phyloP scores from a whole-genome alignment of 1,140 invertebrate species.

The Paralvinella palmiformis region DNA sequence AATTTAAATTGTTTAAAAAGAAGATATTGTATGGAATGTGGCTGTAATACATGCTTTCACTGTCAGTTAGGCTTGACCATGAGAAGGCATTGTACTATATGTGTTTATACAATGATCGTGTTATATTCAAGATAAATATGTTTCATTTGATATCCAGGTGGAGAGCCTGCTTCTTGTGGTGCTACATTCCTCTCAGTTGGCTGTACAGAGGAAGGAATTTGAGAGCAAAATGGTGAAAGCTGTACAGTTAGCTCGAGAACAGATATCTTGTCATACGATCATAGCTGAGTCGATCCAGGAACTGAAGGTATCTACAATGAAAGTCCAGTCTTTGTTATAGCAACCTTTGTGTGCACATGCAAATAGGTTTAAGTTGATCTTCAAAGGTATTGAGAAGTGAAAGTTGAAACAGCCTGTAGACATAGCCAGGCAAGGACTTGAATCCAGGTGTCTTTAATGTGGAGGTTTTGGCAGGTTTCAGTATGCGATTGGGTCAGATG shows the following conservation, averaged over 20 bases:
- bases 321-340: background rate
- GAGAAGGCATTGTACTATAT: too few species aligned
- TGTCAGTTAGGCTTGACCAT: too few species aligned
- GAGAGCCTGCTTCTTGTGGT: conserved; percentile 52
- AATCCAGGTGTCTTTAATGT: too few species aligned
- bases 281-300: conserved; percentile 59
- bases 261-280: conserved; percentile 54
- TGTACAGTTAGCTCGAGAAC: conserved; percentile 48
- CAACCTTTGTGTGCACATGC: background rate
- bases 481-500: too few species aligned
- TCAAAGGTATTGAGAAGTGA: too few species aligned
- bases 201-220: conserved; percentile 44
- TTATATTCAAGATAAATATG: background rate
- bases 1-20: too few species aligned
- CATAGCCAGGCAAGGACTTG: too few species aligned
- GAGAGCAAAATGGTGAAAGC: conserved; percentile 44
- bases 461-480: too few species aligned
- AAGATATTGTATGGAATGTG: too few species aligned
- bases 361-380: too few species aligned
- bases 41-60: too few species aligned
- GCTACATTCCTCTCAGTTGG: conserved; percentile 46
- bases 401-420: too few species aligned
- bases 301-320: conserved; percentile 58
- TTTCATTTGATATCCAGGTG: conserved; percentile 40
- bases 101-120: background rate